These are phyloP conservation scores for Willowsia nigromaculata DNA, from an alignment of 2,888 invertebrate species.

Conservation along the genomic window DNA sequence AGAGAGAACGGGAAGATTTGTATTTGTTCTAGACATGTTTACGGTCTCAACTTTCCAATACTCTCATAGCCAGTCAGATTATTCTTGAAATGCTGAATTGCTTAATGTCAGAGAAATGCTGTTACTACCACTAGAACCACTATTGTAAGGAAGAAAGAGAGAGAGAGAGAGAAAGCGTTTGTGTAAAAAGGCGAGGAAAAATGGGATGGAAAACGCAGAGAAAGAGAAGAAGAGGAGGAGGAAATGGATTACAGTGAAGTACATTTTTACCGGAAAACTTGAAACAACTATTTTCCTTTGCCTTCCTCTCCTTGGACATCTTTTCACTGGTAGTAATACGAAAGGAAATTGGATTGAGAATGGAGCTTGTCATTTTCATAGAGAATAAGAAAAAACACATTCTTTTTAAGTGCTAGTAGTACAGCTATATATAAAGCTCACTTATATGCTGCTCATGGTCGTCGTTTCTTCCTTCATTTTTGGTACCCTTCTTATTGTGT, in stretches of 20 bases:
- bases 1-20: slow-evolving; percentile 60
- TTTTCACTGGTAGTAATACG: slow-evolving; percentile 51
- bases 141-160: neutral
- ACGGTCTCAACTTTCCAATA: slow-evolving; percentile 68
- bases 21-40: slow-evolving; percentile 72
- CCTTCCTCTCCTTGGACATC: slow-evolving; percentile 70
- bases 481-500: neutral
- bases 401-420: neutral
- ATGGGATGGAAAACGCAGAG: slow-evolving; percentile 29
- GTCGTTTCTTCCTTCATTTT: neutral
- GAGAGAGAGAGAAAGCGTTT: neutral
- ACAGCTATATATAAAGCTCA: neutral
- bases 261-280: slow-evolving; percentile 72
- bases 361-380: slow-evolving; percentile 72
- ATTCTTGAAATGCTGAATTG: slow-evolving; percentile 69
- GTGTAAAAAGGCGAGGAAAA: neutral
- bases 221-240: slow-evolving; percentile 48
- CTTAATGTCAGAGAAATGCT: slow-evolving; percentile 66
- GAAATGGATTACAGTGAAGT: slow-evolving; percentile 70
- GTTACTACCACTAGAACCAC: neutral
- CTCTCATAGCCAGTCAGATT: slow-evolving; percentile 50
- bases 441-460: no score
- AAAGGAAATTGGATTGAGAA: slow-evolving; percentile 73
- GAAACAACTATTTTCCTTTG: slow-evolving; percentile 73
- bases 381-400: neutral